phyloP scores from a whole-genome alignment of 1,140 invertebrate genomes.

The Hyles vespertilio region DNA sequence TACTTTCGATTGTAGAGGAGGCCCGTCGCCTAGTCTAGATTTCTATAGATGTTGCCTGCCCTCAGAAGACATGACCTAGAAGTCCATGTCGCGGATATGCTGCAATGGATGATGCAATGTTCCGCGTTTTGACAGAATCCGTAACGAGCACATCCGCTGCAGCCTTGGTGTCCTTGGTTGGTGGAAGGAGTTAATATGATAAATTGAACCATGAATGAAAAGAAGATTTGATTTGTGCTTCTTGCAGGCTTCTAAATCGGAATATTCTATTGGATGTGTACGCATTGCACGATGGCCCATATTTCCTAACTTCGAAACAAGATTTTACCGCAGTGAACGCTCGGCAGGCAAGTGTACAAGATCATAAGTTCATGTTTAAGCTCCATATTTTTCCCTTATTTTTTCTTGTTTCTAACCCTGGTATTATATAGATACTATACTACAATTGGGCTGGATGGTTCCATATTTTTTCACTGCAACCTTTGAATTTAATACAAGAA shows the following conservation, averaged over 20 bases:
- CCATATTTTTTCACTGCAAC: conserved; percentile 20
- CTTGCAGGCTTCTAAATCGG: conserved; percentile 19
- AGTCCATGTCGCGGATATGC: too few relatives aligned
- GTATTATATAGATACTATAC: conserved; percentile 20
- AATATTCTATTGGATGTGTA: conserved; percentile 24
- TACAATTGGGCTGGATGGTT: conserved; percentile 19
- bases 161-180: too few relatives aligned
- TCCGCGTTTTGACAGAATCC: too few relatives aligned
- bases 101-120: too few relatives aligned
- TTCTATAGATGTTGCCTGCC: too few relatives aligned
- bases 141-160: too few relatives aligned
- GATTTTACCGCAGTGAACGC: conserved; percentile 14
- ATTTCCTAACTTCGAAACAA: conserved; percentile 18
- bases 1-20: too few relatives aligned
- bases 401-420: not conserved
- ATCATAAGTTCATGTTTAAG: not conserved
- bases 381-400: too few relatives aligned
- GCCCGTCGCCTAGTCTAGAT: too few relatives aligned
- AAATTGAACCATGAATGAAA: too few relatives aligned
- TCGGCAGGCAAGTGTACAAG: conserved; percentile 13
- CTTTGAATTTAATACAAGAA: conserved; percentile 23
- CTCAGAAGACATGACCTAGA: too few relatives aligned
- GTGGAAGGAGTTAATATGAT: too few relatives aligned
- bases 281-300: conserved; percentile 29
- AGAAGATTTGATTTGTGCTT: not conserved